These are phyloP conservation scores for Mobula birostris DNA, from an alignment of 2,113 vertebrate species.

Conservation along the genomic window DNA sequence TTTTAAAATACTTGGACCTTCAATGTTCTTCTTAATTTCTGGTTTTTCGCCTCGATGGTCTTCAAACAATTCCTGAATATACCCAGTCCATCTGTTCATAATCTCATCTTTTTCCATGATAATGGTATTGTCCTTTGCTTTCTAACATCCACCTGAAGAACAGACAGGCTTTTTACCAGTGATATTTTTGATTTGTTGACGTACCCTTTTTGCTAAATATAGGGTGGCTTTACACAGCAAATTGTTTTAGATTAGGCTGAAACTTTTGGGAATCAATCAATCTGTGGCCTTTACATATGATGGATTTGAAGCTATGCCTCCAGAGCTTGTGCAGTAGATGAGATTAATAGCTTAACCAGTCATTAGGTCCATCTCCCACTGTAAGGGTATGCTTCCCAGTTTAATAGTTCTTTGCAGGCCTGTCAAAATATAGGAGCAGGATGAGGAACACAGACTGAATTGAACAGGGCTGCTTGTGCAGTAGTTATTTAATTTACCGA, in stretches of 20 bases:
- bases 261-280: slow-evolving; percentile 17
- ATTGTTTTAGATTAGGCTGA: slow-evolving; percentile 4
- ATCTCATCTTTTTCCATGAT: too few species aligned
- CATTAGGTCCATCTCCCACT: slow-evolving; percentile 6
- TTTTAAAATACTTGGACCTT: too few species aligned
- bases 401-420: neutral
- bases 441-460: neutral
- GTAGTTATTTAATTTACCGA: neutral
- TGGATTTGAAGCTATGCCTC: slow-evolving; percentile 23
- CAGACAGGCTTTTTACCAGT: too few species aligned
- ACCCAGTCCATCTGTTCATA: too few species aligned
- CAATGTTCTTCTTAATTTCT: too few species aligned
- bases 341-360: slow-evolving; percentile 36
- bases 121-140: too few species aligned
- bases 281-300: neutral
- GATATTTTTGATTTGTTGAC: too few species aligned
- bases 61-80: too few species aligned
- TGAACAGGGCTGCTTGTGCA: neutral
- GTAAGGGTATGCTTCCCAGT: neutral
- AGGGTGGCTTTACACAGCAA: neutral
- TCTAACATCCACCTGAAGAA: too few species aligned
- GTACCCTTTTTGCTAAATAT: neutral
- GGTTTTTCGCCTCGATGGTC: too few species aligned
- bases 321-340: neutral
- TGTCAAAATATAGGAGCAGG: neutral